Percentiles rank a stretch among this genome's conserved stretches.
phyloP scores from a whole-genome alignment of 2,113 vertebrate species.

The Chloropsis cyanopogon region DNA sequence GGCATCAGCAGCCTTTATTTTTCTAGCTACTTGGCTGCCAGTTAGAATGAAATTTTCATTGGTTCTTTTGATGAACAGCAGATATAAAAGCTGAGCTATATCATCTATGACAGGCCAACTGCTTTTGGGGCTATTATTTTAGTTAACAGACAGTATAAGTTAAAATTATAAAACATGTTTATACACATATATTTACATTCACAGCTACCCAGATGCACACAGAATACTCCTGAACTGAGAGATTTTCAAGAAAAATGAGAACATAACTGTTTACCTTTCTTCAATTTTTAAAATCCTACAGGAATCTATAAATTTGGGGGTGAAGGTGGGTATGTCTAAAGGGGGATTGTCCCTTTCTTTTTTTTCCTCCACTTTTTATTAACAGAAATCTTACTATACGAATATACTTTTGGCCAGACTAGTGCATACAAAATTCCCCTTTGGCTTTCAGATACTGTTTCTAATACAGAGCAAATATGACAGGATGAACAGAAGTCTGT shows the following conservation, averaged over 20 bases:
- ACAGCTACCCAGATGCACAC: neutral
- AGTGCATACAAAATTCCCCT: neutral
- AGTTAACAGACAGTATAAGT: neutral
- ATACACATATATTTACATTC: neutral
- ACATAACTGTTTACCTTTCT: neutral
- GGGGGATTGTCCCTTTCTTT: neutral
- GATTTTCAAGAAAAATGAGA: neutral
- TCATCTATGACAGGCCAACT: neutral
- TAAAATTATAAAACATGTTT: slow-evolving; percentile 21
- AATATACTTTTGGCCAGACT: neutral
- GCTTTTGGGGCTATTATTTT: neutral
- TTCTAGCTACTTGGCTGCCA: slow-evolving; percentile 51
- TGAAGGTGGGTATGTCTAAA: neutral
- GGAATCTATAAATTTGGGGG: neutral
- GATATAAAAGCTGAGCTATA: slow-evolving; percentile 32
- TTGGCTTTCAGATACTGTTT: neutral
- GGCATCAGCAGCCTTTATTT: slow-evolving; percentile 55
- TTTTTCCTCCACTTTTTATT: neutral
- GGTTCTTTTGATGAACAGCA: slow-evolving; percentile 32
- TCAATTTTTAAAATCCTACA: neutral
- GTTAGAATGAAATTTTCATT: slow-evolving; percentile 52
- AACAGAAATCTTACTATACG: neutral
- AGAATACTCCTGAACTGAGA: neutral
- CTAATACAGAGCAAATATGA: neutral
- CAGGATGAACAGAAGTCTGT: neutral